Evolutionary conservation across 2,113 vertebrate species (phyloP).

Genomic region (Zootoca vivipara): DNA sequence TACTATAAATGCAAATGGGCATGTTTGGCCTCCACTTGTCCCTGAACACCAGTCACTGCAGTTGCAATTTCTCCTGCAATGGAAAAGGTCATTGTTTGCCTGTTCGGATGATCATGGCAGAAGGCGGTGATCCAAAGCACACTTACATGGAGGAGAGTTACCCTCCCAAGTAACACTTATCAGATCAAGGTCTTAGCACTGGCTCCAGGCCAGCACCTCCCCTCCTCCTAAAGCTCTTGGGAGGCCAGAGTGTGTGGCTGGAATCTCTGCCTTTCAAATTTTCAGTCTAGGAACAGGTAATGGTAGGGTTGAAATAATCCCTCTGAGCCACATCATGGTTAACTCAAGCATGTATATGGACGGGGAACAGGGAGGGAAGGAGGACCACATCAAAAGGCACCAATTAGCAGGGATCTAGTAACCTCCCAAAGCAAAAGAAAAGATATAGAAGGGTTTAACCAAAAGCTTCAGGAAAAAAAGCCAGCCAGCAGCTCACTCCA

Average conservation of each 20-base stretch:
- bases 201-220: background rate
- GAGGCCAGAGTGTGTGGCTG: background rate
- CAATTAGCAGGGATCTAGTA: slow-evolving; percentile 6
- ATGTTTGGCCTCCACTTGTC: no score
- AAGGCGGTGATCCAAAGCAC: background rate
- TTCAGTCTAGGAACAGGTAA: background rate
- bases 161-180: background rate
- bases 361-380: background rate
- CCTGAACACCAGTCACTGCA: no score
- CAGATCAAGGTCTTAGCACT: background rate
- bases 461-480: slow-evolving; percentile 27
- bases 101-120: background rate
- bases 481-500: no score
- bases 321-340: background rate
- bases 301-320: background rate
- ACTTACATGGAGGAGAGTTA: no score
- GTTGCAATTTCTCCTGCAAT: background rate
- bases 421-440: slow-evolving; percentile 40
- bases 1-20: no score
- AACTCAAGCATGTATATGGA: background rate
- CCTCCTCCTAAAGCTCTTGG: background rate
- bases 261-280: background rate
- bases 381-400: slow-evolving; percentile 20
- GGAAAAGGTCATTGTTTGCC: background rate
- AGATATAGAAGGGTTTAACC: slow-evolving; percentile 24